Evolutionary conservation across 2,888 invertebrate species (phyloP).

Genomic region (Tipula confusa): DNA sequence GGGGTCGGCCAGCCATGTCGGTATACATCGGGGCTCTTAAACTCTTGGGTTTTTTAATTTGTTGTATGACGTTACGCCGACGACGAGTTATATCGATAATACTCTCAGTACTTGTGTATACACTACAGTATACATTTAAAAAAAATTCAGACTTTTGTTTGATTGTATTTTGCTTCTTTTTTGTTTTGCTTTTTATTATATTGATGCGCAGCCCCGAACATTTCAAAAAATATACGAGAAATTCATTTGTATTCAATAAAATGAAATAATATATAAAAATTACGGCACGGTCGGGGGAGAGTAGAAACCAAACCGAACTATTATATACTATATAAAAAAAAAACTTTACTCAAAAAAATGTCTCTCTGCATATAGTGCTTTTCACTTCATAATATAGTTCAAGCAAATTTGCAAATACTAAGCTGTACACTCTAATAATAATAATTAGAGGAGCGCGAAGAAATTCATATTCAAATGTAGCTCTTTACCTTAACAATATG

Average conservation of each 20-base stretch:
- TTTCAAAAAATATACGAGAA: constrained; percentile 12
- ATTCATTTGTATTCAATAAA: constrained; percentile 7
- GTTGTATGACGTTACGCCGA: not conserved
- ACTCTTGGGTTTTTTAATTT: not conserved
- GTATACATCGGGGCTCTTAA: constrained; percentile 28
- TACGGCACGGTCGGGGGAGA: constrained; percentile 27
- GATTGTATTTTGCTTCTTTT: not conserved
- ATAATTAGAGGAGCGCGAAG: not conserved
- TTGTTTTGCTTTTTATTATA: not conserved
- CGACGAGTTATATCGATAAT: constrained; percentile 7
- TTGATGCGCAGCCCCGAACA: constrained; percentile 29
- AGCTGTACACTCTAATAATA: not conserved
- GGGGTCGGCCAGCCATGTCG: constrained; percentile 30
- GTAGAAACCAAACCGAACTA: not conserved
- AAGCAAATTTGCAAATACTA: not conserved
- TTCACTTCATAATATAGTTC: not conserved
- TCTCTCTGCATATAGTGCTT: not conserved
- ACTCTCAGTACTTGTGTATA: constrained; percentile 15
- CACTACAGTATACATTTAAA: not conserved
- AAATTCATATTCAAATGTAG: not conserved
- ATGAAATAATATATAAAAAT: not conserved
- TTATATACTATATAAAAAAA: not conserved
- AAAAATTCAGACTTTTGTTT: not conserved
- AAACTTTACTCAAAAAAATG: no score
- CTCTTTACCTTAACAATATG: not conserved